These are phyloP conservation scores for Planococcus citri DNA, from an alignment of 1,140 invertebrate species.

Conservation along the genomic window DNA sequence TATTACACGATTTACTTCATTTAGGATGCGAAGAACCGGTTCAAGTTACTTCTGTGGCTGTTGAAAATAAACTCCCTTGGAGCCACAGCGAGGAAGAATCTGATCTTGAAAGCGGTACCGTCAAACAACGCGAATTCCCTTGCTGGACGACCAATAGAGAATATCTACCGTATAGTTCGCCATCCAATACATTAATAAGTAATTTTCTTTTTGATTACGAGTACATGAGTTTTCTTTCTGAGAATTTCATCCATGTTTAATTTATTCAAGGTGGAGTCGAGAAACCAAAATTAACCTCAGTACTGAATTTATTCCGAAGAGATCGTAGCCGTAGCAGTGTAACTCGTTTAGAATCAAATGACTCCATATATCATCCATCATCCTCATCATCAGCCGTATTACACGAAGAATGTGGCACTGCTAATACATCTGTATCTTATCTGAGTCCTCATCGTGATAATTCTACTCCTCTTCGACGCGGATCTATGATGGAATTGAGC, in stretches of 20 bases:
- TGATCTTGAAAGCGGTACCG: slow-evolving; percentile 46
- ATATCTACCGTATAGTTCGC: slow-evolving; percentile 80
- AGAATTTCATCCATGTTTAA: background rate
- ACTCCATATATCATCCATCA: slow-evolving; percentile 23
- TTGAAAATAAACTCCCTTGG: slow-evolving; percentile 77
- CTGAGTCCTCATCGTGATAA: slow-evolving; percentile 4
- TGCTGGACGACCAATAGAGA: slow-evolving; percentile 86
- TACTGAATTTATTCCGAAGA: slow-evolving; percentile 17
- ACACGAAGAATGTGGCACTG: background rate
- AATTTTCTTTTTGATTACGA: slow-evolving; percentile 25
- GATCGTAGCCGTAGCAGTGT: background rate
- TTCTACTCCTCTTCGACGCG: slow-evolving; percentile 29
- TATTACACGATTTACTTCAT: background rate
- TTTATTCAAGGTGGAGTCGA: background rate
- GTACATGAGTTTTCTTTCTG: background rate
- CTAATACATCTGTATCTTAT: background rate
- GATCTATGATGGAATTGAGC: slow-evolving; percentile 38
- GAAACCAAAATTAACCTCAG: background rate
- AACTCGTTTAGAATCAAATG: background rate
- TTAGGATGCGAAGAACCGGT: slow-evolving; percentile 30
- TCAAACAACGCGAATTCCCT: slow-evolving; percentile 82
- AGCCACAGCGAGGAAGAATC: slow-evolving; percentile 60
- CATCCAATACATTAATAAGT: slow-evolving; percentile 81
- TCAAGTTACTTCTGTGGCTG: slow-evolving; percentile 64
- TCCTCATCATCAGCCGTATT: background rate